Evolutionary conservation across 1,140 invertebrate genomes (phyloP).

Genomic region (Dufourea novaeangliae): DNA sequence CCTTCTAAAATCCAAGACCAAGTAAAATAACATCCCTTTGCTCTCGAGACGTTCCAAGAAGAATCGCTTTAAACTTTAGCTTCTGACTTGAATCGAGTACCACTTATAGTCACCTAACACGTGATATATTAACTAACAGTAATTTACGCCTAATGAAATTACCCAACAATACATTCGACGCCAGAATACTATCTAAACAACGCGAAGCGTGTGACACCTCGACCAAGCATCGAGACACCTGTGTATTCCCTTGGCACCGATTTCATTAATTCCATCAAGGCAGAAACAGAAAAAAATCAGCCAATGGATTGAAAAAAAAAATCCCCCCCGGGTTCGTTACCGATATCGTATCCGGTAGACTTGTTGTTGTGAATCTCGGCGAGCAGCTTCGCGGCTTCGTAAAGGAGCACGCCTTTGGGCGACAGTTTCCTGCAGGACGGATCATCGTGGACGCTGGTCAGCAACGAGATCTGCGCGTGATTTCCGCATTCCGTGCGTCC

Average conservation of each 20-base stretch:
- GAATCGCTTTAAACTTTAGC: too few species aligned
- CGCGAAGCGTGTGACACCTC: too few species aligned
- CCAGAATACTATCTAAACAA: too few species aligned
- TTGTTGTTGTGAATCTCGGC: conserved; percentile 75
- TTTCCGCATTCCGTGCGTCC: conserved; percentile 71
- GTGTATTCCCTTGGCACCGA: conserved; percentile 14
- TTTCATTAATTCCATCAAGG: background rate
- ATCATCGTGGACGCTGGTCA: conserved; percentile 75
- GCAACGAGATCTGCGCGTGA: conserved; percentile 68
- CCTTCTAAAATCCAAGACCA: too few species aligned
- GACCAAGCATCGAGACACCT: too few species aligned
- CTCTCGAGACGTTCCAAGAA: too few species aligned
- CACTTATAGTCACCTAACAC: too few species aligned
- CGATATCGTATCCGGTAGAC: conserved; percentile 70
- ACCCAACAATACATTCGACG: too few species aligned
- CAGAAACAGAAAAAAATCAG: background rate
- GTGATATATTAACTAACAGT: too few species aligned
- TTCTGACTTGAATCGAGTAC: too few species aligned
- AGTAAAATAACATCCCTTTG: too few species aligned
- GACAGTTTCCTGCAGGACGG: conserved; percentile 71
- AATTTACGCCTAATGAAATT: too few species aligned
- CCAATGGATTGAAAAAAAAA: background rate
- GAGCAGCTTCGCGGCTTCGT: conserved; percentile 75
- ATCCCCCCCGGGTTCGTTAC: conserved; percentile 56
- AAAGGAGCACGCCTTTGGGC: conserved; percentile 72